Evolutionary conservation across 2,797 vertebrate species (phyloP), one percentile per base, ranked within the genome.

Genomic region (Xenops minutus): DNA sequence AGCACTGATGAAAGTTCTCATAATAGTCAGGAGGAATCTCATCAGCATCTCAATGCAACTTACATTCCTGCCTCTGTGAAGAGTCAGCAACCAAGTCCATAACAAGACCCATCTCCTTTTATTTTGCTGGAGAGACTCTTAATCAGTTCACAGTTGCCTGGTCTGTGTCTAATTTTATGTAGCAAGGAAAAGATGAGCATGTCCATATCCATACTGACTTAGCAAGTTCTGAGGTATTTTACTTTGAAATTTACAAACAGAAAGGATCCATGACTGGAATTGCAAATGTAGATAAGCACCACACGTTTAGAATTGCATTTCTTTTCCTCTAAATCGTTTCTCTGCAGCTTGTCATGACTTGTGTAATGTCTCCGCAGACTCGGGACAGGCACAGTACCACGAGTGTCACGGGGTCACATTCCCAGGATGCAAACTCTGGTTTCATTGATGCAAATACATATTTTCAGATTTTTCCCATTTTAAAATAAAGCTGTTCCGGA

Each of bases 221-320:
- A 68, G 37, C 85, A 82, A 94, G 91, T 84, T 92, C 76, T 76
- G 63, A 94, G 93, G 67, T 87, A 87, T 69, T 94, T 95, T 95
- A 59, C 94, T 93, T 90, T 82, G 67, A 89, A 93, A 96, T 93
- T 88, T 96, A 90, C 85, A 94, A 96, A 92, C 89, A 95, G 94
- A 88, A 93, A 78, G 83, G 83, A 88, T 79, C 77, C 88, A 84
- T 89, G 96, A 87, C 88, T 81, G 81, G 95, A 95, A 95, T 96
- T 90, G 67, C 56, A 90, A 96, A 93, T 0, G 7, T 17, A 93
- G 56, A 93, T 63, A 86, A 78, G 80, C 59, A 74, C 48, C 49
- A 81, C 67, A 69, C 52, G 56, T 79, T 90, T 61, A 46, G n/a
- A 90, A 92, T 87, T 79, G 61, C 37, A 48, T 79, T 93, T 89